These are phyloP conservation scores for Aegotheles bennettii DNA, from an alignment of 2,113 vertebrate genomes.

Conservation along the genomic window DNA sequence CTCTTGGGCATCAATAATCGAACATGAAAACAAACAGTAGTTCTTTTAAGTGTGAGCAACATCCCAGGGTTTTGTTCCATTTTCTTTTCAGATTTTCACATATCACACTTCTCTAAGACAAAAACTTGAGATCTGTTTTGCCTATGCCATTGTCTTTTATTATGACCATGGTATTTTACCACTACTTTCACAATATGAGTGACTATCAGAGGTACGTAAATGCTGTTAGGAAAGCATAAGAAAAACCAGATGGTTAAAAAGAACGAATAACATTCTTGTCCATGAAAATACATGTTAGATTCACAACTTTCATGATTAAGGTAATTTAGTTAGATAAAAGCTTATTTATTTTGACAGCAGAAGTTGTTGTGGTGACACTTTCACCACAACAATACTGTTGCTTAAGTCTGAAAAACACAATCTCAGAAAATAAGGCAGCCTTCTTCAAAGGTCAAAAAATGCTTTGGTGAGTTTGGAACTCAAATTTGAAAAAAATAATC, in stretches of 20 bases:
- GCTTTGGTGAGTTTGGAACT: background rate
- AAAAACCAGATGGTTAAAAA: background rate
- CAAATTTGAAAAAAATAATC: background rate
- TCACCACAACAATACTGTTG: background rate
- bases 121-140: background rate
- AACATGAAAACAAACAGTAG: background rate
- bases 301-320: background rate
- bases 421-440: background rate
- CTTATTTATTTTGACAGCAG: background rate
- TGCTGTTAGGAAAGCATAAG: background rate
- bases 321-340: background rate
- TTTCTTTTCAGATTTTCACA: background rate
- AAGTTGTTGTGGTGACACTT: background rate
- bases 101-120: background rate
- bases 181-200: background rate
- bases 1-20: background rate
- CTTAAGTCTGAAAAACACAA: background rate
- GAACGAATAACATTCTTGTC: background rate
- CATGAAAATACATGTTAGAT: background rate
- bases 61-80: background rate
- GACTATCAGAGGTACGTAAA: background rate
- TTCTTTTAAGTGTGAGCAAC: background rate
- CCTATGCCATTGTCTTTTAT: background rate
- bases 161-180: background rate
- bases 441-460: background rate